Evolutionary conservation across 2,113 vertebrate species (phyloP).

Genomic region (Antechinus stuartii): DNA sequence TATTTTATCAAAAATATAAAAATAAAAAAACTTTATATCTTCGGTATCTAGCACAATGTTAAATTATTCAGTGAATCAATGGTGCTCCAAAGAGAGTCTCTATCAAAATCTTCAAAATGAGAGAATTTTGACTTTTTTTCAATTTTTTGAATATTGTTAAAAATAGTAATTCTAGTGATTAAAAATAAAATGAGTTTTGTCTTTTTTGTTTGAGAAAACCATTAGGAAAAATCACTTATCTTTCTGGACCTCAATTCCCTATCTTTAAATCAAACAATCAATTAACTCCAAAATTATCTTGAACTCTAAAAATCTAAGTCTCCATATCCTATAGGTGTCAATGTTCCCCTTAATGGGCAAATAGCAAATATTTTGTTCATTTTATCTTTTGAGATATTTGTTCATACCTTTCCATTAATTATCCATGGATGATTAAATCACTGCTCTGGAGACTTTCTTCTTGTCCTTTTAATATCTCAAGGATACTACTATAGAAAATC

Average conservation of each 20-base stretch:
- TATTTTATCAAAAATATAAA: neutral
- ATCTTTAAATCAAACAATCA: neutral
- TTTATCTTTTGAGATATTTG: neutral
- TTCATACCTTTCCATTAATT: neutral
- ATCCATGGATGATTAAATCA: neutral
- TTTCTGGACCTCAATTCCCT: neutral
- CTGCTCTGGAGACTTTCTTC: neutral
- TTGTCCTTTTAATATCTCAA: neutral
- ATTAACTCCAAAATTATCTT: neutral
- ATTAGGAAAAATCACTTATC: neutral
- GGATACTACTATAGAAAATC: neutral
- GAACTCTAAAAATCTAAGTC: neutral
- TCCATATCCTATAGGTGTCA: neutral
- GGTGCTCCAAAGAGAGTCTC: neutral
- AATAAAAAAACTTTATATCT: no score
- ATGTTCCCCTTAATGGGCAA: neutral
- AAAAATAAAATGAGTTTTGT: neutral
- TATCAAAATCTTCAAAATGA: neutral
- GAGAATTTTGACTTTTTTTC: neutral
- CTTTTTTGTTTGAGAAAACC: neutral
- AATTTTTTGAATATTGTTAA: neutral
- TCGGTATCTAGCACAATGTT: neutral
- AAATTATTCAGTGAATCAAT: neutral
- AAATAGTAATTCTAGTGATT: neutral
- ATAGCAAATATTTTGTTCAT: neutral